These are phyloP conservation scores for Acleris emargana DNA, from an alignment of 2,888 invertebrate species.

Conservation along the genomic window DNA sequence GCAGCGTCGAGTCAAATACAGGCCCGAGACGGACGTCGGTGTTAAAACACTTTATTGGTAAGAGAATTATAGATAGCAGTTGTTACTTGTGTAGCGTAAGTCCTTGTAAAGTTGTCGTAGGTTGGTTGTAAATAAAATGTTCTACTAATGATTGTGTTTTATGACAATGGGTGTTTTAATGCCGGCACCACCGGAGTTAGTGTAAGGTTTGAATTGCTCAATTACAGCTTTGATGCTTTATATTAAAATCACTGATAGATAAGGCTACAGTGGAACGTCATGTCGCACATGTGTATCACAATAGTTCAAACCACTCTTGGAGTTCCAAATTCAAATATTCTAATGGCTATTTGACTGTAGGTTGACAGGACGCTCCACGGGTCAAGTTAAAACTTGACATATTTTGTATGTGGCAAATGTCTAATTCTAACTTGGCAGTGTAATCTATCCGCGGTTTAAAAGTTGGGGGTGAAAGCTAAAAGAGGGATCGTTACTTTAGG, in stretches of 20 bases:
- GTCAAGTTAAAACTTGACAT: no score
- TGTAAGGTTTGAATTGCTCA: constrained; percentile 19
- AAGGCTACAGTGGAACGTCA: no score
- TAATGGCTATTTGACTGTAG: no score
- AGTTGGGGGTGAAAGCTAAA: constrained; percentile 19
- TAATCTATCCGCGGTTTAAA: no score
- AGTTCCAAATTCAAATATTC: no score
- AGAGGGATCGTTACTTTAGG: constrained; percentile 57
- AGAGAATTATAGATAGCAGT: constrained; percentile 20
- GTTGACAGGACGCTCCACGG: no score
- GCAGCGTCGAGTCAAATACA: constrained; percentile 4
- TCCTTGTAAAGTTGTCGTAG: constrained; percentile 54
- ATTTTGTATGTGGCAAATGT: no score
- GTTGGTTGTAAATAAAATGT: constrained; percentile 49
- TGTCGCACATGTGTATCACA: no score
- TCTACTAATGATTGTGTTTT: constrained; percentile 46
- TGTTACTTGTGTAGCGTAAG: constrained; percentile 43
- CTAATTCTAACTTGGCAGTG: no score
- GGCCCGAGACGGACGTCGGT: constrained; percentile 63
- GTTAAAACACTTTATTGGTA: constrained; percentile 63
- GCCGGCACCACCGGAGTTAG: constrained; percentile 71
- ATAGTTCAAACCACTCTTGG: no score
- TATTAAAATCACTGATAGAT: no score
- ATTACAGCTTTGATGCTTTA: constrained; percentile 28
- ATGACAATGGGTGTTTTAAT: constrained; percentile 63